Evolutionary conservation across 2,888 invertebrate species (phyloP).

Genomic region (Dorcus parallelipipedus): DNA sequence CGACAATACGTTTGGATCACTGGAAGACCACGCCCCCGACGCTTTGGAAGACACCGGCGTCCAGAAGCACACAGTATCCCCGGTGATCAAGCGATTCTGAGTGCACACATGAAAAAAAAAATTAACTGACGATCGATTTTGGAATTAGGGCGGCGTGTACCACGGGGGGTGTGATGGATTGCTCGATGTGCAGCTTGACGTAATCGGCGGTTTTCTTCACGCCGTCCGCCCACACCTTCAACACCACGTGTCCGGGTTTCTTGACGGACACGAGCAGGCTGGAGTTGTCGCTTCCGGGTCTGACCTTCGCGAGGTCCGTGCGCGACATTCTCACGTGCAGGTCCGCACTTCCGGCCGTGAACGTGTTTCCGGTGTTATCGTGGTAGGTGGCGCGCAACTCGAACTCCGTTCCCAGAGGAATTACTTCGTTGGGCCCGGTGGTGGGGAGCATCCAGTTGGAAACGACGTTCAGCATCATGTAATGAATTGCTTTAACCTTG

Average conservation of each 20-base stretch:
- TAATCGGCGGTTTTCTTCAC: conserved; percentile 45
- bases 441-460: conserved; percentile 41
- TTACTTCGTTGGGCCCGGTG: conserved; percentile 22
- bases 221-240: conserved; percentile 51
- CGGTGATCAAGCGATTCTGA: conserved; percentile 49
- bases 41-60: conserved; percentile 46
- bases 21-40: conserved; percentile 43
- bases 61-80: conserved; percentile 55
- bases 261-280: conserved; percentile 49
- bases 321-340: conserved; percentile 53
- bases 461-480: conserved; percentile 45
- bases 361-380: conserved; percentile 55
- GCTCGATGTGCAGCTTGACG: conserved; percentile 44
- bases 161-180: conserved; percentile 43
- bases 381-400: conserved; percentile 52
- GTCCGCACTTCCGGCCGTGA: conserved; percentile 52
- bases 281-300: conserved; percentile 49
- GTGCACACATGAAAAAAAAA: conserved; percentile 4
- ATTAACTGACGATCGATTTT: no score
- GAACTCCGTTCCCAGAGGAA: conserved; percentile 55
- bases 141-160: conserved; percentile 27
- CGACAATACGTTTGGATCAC: conserved; percentile 39
- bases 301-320: conserved; percentile 44
- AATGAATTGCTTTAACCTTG: conserved; percentile 49
- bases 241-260: conserved; percentile 51